Evolutionary conservation across 37 sponge, comb jelly and placozoan genomes (phyloP), one percentile per base, ranked within the genome.

Genomic region (Agelas oroides): DNA sequence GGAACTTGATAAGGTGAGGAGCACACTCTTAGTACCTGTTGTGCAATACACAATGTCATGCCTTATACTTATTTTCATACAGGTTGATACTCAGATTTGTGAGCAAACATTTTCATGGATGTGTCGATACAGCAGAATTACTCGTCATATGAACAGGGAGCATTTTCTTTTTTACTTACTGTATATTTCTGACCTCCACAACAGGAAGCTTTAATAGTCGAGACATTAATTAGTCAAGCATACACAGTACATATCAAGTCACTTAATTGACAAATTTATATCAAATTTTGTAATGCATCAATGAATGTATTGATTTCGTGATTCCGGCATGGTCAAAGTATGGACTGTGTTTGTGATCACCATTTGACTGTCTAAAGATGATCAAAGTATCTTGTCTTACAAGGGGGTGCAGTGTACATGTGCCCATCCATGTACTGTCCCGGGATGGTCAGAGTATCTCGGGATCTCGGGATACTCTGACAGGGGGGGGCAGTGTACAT

Each of bases 31-130:
- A n/a, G n/a, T n/a, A n/a, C n/a, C 21, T 6, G 21, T 36, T 70
- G 34, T 65, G 14, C 21, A 21, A n/a, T 15, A 65, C 15, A 65
- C 30, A 18, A 35, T 35, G 12, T 41, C 12, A 16, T 65, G 23
- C 23, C 14, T 35, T 37, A 35, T 35, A 46, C 8, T 32, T 33
- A 13, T 59, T 11, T 27, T 40, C 20, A 25, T 53, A 32, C 30
- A 81, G 72, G 72, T 75, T 3, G 70, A 84, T 36, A 84, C 77
- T n/a, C 75, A 83, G 39, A 37, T 83, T 14, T 75, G 86, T 39
- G 76, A 84, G 28, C 84, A 84, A 27, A 38, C 59, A 0, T 84
- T 84, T 62, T 84, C 75, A 11, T 86, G 86, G 78, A 38, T 86
- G 27, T 86, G 78, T 33, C 56, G 79, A 58, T 86, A 86, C 54